phyloP scores from a whole-genome alignment of 30 jellyfish, hydroid and myxozoan genomes.

The Morbakka virulenta region DNA sequence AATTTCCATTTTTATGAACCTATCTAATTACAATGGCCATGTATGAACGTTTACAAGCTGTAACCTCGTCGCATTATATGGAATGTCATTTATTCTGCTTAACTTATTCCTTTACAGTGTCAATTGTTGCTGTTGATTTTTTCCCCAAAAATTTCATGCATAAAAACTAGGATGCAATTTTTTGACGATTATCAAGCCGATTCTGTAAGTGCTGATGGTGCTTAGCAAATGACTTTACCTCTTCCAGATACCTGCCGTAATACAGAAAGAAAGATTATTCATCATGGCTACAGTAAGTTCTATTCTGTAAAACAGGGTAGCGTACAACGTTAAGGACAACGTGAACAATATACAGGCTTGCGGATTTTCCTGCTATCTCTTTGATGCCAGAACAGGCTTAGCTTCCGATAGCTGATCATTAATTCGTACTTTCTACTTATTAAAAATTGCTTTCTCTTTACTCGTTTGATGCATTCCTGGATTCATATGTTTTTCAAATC shows the following conservation, averaged over 20 bases:
- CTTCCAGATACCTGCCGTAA: background rate
- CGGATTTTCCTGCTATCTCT: background rate
- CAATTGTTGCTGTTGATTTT: background rate
- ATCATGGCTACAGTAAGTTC: background rate
- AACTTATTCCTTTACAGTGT: background rate
- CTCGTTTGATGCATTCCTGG: background rate
- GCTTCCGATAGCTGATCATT: background rate
- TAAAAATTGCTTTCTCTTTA: background rate
- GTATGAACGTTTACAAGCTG: background rate
- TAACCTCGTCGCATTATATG: background rate
- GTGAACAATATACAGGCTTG: background rate
- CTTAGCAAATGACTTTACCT: background rate
- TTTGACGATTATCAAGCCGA: too few species aligned
- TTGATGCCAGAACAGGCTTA: background rate
- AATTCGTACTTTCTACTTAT: background rate
- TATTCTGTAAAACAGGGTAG: background rate
- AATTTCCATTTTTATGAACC: background rate
- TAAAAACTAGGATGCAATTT: too few species aligned
- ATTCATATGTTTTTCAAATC: background rate
- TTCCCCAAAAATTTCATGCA: too few species aligned
- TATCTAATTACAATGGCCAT: background rate
- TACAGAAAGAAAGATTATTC: background rate
- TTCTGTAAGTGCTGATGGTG: background rate
- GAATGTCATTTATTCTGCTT: background rate
- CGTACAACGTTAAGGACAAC: background rate